These are phyloP conservation scores for Thalassarche chlororhynchos DNA, from an alignment of 2,113 vertebrate genomes.

Conservation along the genomic window DNA sequence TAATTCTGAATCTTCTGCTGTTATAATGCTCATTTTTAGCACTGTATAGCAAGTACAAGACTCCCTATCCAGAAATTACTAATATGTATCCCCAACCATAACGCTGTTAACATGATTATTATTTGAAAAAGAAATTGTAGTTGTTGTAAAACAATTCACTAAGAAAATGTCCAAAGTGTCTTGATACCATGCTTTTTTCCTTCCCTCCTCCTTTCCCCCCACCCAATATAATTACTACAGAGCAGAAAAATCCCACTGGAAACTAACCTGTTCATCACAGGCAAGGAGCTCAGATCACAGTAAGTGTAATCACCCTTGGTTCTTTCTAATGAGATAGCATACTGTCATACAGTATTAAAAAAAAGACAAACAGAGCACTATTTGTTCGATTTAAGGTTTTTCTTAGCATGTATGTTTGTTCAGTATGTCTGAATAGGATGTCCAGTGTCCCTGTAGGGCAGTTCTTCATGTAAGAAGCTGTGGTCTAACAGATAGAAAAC, in stretches of 20 bases:
- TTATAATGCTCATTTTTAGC: neutral
- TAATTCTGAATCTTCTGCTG: neutral
- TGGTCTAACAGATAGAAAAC: neutral
- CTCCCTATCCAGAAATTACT: neutral
- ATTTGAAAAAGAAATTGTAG: neutral
- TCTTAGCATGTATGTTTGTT: neutral
- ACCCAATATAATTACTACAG: slow-evolving; percentile 38
- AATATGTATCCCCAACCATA: neutral
- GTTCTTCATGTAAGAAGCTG: neutral
- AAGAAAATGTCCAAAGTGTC: neutral
- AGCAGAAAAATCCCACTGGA: slow-evolving; percentile 80
- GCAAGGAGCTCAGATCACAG: slow-evolving; percentile 87
- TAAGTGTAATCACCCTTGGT: slow-evolving; percentile 62
- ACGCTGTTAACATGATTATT: neutral
- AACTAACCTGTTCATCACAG: slow-evolving; percentile 83
- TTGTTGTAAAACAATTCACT: neutral
- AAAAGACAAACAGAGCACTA: neutral
- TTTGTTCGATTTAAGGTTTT: neutral
- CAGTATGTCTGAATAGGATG: neutral
- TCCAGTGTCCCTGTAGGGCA: neutral
- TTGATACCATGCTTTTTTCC: neutral
- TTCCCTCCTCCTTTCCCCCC: neutral
- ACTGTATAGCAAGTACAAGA: neutral
- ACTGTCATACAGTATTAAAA: neutral
- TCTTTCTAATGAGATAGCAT: neutral